These are phyloP conservation scores for Rutpela maculata DNA, from an alignment of 2,888 invertebrate species.

Conservation along the genomic window DNA sequence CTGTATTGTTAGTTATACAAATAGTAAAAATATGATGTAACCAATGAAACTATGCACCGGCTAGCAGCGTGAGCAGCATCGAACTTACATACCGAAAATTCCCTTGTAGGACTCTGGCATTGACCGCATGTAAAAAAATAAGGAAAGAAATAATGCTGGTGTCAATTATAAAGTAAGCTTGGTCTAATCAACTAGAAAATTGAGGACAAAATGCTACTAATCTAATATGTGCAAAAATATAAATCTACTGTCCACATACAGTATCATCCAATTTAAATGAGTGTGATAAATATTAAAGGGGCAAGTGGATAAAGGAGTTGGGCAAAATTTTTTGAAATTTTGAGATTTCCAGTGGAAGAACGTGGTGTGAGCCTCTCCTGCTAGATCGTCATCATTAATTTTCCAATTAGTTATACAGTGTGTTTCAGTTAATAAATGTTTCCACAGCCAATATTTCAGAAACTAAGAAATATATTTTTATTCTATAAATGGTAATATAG, in stretches of 20 bases:
- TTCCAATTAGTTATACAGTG: too few relatives aligned
- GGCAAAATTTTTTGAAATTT: too few relatives aligned
- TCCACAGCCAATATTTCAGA: too few relatives aligned
- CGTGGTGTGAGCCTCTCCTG: too few relatives aligned
- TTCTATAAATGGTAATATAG: too few relatives aligned
- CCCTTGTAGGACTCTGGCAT: conserved; percentile 72
- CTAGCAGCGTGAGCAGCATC: conserved; percentile 41
- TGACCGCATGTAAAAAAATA: conserved; percentile 73
- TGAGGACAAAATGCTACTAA: background rate
- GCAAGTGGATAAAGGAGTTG: too few relatives aligned
- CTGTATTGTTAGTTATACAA: conserved; percentile 20
- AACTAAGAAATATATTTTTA: too few relatives aligned
- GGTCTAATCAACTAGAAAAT: conserved; percentile 17
- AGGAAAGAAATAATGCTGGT: conserved; percentile 60
- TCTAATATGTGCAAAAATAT: background rate
- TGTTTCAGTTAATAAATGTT: too few relatives aligned
- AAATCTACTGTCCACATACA: background rate
- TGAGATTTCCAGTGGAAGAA: too few relatives aligned
- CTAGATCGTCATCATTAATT: too few relatives aligned
- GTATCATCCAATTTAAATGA: too few relatives aligned
- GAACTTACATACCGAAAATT: conserved; percentile 75
- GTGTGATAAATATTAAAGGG: too few relatives aligned
- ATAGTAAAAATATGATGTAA: conserved; percentile 12
- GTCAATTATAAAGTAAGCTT: conserved; percentile 42
- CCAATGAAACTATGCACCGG: conserved; percentile 26